These are phyloP conservation scores for Austrofundulus limnaeus DNA, from an alignment of 2,113 vertebrate genomes.

Conservation along the genomic window DNA sequence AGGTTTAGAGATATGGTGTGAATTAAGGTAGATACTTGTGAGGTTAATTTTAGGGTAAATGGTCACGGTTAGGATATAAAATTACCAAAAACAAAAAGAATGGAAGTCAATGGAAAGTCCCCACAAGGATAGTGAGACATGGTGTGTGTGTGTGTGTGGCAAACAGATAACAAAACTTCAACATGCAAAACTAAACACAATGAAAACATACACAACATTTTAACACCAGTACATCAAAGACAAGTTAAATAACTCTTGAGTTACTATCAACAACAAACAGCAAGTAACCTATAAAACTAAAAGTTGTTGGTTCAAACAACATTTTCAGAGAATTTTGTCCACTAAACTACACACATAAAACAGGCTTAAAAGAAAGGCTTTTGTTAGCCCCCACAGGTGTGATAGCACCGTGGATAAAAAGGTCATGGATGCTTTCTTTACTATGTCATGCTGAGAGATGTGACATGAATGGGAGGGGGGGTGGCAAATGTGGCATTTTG, in stretches of 20 bases:
- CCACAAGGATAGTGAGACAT: no score
- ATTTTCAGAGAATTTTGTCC: not conserved
- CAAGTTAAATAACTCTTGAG: not conserved
- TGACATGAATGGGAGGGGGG: constrained; percentile 14
- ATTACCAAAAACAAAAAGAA: no score
- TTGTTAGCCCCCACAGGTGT: constrained; percentile 60
- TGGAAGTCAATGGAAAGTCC: no score
- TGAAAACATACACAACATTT: constrained; percentile 18
- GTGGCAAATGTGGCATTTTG: constrained; percentile 37
- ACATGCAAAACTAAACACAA: constrained; percentile 5
- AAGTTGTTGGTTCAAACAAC: no score
- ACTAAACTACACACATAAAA: constrained; percentile 37
- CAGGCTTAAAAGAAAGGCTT: constrained; percentile 20
- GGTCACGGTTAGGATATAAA: no score
- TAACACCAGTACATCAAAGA: not conserved
- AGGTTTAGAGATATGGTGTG: no score
- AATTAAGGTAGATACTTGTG: no score
- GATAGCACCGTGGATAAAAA: constrained; percentile 39
- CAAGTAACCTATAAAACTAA: not conserved
- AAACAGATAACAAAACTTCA: constrained; percentile 52
- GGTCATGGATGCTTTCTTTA: constrained; percentile 43
- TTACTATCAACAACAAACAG: not conserved
- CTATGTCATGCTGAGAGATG: constrained; percentile 57
- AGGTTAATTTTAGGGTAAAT: no score
- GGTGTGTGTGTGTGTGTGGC: no score